A percentile compares a stretch with the other conserved stretches of the same genome.
Conservation (phyloP, 2,888 invertebrate genomes). For the Stegophylla sp. region DNA sequence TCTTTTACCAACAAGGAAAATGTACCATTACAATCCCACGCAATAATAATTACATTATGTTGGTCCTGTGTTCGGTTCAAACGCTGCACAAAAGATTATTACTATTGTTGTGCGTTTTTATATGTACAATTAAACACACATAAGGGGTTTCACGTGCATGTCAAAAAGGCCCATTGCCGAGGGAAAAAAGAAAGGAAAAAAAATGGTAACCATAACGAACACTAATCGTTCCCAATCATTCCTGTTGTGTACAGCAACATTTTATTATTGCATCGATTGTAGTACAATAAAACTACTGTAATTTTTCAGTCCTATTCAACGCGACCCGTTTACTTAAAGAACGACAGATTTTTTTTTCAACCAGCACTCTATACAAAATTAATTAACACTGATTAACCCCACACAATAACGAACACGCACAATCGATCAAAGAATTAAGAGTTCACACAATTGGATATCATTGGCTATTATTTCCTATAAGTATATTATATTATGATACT, state of each 20-base stretch:
- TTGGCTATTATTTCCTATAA: not conserved
- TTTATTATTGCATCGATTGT: constrained; percentile 33
- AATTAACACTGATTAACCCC: constrained; percentile 23
- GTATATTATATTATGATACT: no score
- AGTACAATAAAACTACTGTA: constrained; percentile 37
- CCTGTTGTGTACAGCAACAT: not conserved
- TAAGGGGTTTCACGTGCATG: constrained; percentile 27
- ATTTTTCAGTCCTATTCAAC: not conserved
- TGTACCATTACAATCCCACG: not conserved
- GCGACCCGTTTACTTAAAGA: not conserved
- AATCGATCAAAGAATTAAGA: constrained; percentile 26
- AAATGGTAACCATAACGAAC: not conserved
- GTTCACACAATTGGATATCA: not conserved
- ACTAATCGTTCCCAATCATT: constrained; percentile 5
- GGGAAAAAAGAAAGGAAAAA: not conserved
- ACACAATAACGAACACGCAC: not conserved
- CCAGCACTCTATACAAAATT: constrained; percentile 25
- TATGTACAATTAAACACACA: not conserved
- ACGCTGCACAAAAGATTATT: no score
- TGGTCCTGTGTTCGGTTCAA: constrained; percentile 8
- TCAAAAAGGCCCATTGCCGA: not conserved
- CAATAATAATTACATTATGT: not conserved
- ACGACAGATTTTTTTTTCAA: not conserved
- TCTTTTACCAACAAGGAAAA: not conserved
- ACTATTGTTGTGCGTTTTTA: constrained; percentile 13